Conservation (phyloP, 2,888 invertebrate genomes). For the Lapara coniferarum region DNA sequence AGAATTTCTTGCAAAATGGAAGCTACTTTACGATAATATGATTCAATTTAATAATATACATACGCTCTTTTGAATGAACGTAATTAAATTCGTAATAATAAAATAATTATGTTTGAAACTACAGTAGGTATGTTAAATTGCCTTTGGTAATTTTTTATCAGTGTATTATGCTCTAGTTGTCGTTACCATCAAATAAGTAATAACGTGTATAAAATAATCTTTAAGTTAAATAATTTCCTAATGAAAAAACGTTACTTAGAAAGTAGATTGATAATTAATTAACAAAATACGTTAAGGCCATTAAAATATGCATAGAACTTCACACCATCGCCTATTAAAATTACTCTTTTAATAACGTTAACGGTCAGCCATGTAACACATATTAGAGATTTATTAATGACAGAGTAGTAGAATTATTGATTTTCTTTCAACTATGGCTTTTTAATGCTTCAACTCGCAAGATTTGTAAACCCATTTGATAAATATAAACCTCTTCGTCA, state of each 20-base stretch:
- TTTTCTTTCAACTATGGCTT: not conserved
- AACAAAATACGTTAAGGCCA: too few species aligned
- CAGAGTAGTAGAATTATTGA: not conserved
- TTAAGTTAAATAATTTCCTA: too few species aligned
- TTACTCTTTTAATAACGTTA: not conserved
- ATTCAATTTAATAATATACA: not conserved
- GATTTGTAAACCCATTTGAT: not conserved
- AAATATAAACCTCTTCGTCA: not conserved
- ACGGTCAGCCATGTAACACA: slow-evolving; percentile 1
- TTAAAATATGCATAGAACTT: slow-evolving; percentile 1
- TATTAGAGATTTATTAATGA: slow-evolving; percentile 7
- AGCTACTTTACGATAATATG: not conserved
- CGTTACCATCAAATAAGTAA: too few species aligned
- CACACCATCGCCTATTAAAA: slow-evolving; percentile 1
- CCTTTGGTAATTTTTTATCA: too few species aligned
- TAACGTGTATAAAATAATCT: too few species aligned
- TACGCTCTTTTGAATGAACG: too few species aligned
- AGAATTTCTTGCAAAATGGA: slow-evolving; percentile 1
- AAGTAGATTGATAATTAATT: too few species aligned
- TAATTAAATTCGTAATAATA: too few species aligned
- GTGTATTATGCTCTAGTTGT: too few species aligned
- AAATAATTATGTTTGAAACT: too few species aligned
- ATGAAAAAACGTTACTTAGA: too few species aligned
- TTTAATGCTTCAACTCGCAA: not conserved
- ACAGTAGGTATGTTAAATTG: too few species aligned